Base-by-base conservation (phyloP, 2,797 vertebrate species). In the Acrocephalus scirpaceus region DNA sequence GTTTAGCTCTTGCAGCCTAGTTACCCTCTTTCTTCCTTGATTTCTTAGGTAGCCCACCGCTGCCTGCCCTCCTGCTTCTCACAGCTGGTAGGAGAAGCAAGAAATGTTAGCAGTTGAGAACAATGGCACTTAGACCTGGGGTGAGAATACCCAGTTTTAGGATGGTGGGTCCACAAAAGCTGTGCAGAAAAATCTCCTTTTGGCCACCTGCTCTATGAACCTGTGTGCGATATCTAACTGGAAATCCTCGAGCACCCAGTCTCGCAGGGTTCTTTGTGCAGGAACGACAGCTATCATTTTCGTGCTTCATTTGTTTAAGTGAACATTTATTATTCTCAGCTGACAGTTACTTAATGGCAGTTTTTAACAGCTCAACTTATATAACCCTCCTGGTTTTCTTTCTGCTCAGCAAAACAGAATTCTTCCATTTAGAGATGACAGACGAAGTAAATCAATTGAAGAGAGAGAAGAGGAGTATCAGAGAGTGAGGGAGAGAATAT, bases 381-480 rank as follows among this genome's bases (percentile, higher is more conserved):
- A 95, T 98, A 96, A 96, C 96, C 96, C 93, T 98, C 96, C 97
- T 97, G 97, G 97, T 98, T 98, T 98, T 98, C 98, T 98, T 96
- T 98, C 95, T 97, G 95, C 98, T 98, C 98, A 99, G 99, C 98
- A 97, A 98, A 98, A 98, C 94, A 98, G 98, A 97, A 97, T 98
- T 97, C 98, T 98, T 97, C 98, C 98, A 91, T 98, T 98, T 97
- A 98, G 98, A 98, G 98, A 98, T 97, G 99, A 99, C 97, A 99
- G 98, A 98, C 98, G 98, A 97, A 99, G 98, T 98, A 99, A 98
- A 98, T 99, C 99, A 95, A 98, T 99, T 98, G 99, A 99, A 98
- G 99, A 99, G 98, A 98, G 99, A 98, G 99, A 99, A 98, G 99
- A 99, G 97, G 99, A 99, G 65, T 99, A 99, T 98, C 99, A 99